Evolutionary conservation across 2,113 vertebrate genomes (phyloP).

Genomic region (Toxotes chatareus): DNA sequence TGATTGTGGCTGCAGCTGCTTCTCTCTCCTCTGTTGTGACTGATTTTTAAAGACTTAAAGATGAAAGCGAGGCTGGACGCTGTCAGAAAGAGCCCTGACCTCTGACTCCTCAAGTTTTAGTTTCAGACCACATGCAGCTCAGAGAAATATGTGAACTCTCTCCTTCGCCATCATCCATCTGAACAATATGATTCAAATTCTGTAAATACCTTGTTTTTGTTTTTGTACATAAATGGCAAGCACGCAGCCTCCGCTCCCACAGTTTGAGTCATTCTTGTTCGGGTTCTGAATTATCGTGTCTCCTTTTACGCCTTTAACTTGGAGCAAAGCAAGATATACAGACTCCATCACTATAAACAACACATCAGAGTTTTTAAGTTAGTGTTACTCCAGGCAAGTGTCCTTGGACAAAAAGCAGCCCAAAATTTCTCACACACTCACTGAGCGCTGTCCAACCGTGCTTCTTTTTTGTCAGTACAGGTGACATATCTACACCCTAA

Average conservation of each 20-base stretch:
- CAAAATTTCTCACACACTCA: slow-evolving; percentile 15
- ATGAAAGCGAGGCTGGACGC: slow-evolving; percentile 19
- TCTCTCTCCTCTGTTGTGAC: not conserved
- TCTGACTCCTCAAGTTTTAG: slow-evolving; percentile 7
- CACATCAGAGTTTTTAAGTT: slow-evolving; percentile 19
- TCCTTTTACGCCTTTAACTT: slow-evolving; percentile 55
- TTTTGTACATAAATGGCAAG: slow-evolving; percentile 52
- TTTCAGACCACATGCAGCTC: not conserved
- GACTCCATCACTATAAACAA: slow-evolving; percentile 35
- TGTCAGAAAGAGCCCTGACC: slow-evolving; percentile 5
- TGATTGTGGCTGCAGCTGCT: slow-evolving; percentile 28
- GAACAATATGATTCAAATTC: not conserved
- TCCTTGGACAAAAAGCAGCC: slow-evolving; percentile 21
- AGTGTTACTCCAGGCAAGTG: slow-evolving; percentile 16
- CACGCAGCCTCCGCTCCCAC: not conserved
- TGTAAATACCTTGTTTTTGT: slow-evolving; percentile 38
- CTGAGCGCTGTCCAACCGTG: not conserved
- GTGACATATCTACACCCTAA: not conserved
- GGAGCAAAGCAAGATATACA: slow-evolving; percentile 39
- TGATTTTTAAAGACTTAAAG: slow-evolving; percentile 18
- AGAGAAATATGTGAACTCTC: slow-evolving; percentile 8
- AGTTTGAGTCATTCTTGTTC: slow-evolving; percentile 23
- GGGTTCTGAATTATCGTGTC: slow-evolving; percentile 19
- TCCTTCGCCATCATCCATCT: not conserved
- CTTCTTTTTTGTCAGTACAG: slow-evolving; percentile 32